Evolutionary conservation across 2,888 invertebrate genomes (phyloP).

Genomic region (Papilio protenor): DNA sequence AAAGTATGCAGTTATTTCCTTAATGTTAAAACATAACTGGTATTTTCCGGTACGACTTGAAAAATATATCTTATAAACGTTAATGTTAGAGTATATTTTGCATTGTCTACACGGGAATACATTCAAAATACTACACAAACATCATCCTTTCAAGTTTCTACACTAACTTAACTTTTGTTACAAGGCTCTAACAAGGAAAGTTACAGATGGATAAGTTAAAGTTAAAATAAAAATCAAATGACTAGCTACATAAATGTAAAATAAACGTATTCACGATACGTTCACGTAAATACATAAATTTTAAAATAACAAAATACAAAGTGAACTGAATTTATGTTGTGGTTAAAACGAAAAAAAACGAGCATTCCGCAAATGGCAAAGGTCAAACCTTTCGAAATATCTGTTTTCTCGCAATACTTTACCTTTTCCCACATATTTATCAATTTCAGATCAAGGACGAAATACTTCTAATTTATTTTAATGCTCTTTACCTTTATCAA

Average conservation of each 20-base stretch:
- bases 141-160: background rate
- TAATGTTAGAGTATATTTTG: background rate
- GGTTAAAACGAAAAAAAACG: conserved; percentile 10
- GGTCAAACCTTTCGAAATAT: conserved; percentile 7
- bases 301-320: background rate
- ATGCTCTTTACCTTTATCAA: background rate
- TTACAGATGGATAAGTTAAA: background rate
- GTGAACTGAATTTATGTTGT: conserved; percentile 6
- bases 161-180: background rate
- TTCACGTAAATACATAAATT: background rate
- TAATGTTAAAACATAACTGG: background rate
- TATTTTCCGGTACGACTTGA: background rate
- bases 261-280: background rate
- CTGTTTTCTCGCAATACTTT: background rate
- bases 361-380: conserved; percentile 1
- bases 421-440: conserved; percentile 19
- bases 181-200: background rate
- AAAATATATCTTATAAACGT: background rate
- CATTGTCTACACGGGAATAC: background rate
- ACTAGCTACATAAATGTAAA: background rate
- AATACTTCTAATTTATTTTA: background rate
- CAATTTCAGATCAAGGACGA: conserved; percentile 10
- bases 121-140: background rate
- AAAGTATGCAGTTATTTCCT: background rate
- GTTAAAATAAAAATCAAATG: background rate